phyloP scores from a whole-genome alignment of 2,888 invertebrate species.

The Capitulum mitella region DNA sequence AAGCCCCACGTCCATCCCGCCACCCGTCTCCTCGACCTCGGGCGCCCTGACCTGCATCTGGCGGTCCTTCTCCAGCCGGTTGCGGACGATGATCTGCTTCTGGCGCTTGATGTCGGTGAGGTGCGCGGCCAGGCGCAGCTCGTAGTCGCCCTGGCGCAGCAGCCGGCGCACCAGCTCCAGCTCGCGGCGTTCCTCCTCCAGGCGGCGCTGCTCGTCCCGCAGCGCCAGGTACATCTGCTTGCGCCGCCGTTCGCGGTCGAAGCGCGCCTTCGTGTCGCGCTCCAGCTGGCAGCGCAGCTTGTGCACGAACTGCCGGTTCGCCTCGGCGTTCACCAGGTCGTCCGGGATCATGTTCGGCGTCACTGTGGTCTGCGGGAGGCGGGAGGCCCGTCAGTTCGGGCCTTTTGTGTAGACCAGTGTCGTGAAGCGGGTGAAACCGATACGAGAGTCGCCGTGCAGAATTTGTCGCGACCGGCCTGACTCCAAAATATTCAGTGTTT shows the following conservation, averaged over 20 bases:
- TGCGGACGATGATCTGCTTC: not conserved
- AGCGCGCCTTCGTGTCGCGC: not conserved
- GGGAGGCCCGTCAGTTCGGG: too few relatives aligned
- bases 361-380: not conserved
- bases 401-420: too few relatives aligned
- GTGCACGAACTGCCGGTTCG: conserved; percentile 13
- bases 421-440: too few relatives aligned
- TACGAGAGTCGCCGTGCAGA: too few relatives aligned
- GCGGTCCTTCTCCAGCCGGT: not conserved
- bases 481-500: too few relatives aligned
- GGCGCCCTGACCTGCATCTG: conserved; percentile 11
- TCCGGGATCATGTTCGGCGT: conserved; percentile 3
- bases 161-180: not conserved
- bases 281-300: conserved; percentile 1
- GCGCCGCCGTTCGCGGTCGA: not conserved
- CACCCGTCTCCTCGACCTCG: too few relatives aligned
- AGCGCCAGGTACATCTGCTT: conserved; percentile 21
- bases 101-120: conserved; percentile 15
- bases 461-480: too few relatives aligned
- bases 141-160: conserved; percentile 12
- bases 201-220: not conserved
- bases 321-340: not conserved
- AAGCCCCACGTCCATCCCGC: too few relatives aligned
- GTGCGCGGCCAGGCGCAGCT: not conserved
- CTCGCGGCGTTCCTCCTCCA: conserved; percentile 2